Percentiles rank a stretch among this genome's conserved stretches.
These are phyloP conservation scores for Physella acuta DNA, from an alignment of 1,140 invertebrate genomes.

Conservation along the genomic window DNA sequence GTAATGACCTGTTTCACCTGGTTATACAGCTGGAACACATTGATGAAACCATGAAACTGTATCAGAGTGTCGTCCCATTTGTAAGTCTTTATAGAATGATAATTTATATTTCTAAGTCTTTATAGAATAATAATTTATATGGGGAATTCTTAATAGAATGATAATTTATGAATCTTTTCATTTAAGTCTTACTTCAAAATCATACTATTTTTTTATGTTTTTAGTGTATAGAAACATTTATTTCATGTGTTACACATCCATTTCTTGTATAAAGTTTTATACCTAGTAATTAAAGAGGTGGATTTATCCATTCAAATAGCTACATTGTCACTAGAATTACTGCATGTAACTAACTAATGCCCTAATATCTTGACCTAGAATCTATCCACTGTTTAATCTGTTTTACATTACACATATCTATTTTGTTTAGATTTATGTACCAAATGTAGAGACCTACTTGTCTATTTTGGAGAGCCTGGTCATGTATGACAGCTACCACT, in stretches of 20 bases:
- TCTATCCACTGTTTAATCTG: not conserved
- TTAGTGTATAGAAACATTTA: not conserved
- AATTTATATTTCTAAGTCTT: not conserved
- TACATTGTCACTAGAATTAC: not conserved
- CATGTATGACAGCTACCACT: conserved; percentile 1
- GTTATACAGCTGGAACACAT: conserved; percentile 1
- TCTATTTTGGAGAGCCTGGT: not conserved
- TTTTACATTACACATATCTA: no score
- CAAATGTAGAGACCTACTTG: not conserved
- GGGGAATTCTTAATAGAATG: not conserved
- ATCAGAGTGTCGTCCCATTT: not conserved
- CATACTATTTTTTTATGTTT: not conserved
- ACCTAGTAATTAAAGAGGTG: not conserved
- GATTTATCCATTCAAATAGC: not conserved
- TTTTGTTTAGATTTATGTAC: not conserved
- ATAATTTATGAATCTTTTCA: not conserved
- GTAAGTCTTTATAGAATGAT: not conserved
- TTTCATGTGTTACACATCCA: not conserved
- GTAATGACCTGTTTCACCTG: not conserved
- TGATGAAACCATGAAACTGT: conserved; percentile 14
- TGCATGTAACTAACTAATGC: not conserved
- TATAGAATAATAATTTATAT: not conserved
- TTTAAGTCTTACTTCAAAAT: not conserved
- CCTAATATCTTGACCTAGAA: not conserved
- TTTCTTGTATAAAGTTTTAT: not conserved